Conservation (phyloP, 2,797 vertebrate genomes). For the Peromyscus melanophrys region DNA sequence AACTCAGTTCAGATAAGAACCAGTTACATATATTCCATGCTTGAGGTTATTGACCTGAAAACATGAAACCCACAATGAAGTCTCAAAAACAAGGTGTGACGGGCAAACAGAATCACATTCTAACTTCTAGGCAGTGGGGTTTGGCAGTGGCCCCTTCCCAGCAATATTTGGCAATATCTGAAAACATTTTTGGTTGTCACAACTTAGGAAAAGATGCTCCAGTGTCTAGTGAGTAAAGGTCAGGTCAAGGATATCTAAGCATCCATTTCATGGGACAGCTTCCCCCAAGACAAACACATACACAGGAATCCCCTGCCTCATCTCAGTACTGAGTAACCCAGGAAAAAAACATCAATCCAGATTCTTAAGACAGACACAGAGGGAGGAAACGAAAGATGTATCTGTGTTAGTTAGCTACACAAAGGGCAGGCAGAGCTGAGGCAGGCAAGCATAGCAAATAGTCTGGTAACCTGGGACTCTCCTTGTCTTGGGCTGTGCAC, state of each 20-base stretch:
- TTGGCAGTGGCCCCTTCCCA: neutral
- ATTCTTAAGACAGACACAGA: neutral
- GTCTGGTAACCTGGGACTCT: neutral
- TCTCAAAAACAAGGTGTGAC: neutral
- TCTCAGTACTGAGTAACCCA: neutral
- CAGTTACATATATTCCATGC: neutral
- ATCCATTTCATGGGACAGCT: no score
- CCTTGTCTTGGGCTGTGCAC: neutral
- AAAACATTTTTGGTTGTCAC: neutral
- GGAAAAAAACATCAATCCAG: neutral
- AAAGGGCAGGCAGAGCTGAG: neutral
- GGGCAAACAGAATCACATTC: neutral
- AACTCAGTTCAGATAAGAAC: neutral
- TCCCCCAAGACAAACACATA: neutral
- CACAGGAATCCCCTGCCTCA: no score
- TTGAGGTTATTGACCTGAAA: neutral
- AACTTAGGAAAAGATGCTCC: neutral
- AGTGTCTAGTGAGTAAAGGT: no score
- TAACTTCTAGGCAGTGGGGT: neutral
- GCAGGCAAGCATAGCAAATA: neutral
- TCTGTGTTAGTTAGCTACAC: neutral
- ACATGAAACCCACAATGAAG: neutral
- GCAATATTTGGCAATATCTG: neutral
- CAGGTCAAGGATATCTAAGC: neutral
- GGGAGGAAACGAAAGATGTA: neutral